Percentiles rank a stretch among this genome's conserved stretches.
Conservation (phyloP, 2,113 vertebrate species). For the Vulpes lagopus region DNA sequence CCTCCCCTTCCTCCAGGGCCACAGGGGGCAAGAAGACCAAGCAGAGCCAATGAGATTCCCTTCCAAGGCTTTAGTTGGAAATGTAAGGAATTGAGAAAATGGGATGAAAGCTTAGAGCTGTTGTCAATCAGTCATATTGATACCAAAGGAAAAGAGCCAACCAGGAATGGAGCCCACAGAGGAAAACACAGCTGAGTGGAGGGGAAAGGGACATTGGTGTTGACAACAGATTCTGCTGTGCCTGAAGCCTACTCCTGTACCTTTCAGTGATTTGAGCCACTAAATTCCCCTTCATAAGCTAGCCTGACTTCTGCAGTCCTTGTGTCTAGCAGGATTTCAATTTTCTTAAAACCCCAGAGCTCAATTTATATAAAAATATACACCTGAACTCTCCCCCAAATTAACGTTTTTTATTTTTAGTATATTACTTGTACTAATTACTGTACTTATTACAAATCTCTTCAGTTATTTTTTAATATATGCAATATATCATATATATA, state of each 20-base stretch:
- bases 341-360: background rate
- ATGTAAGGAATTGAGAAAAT: background rate
- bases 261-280: background rate
- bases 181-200: background rate
- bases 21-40: background rate
- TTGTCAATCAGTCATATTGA: background rate
- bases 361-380: background rate
- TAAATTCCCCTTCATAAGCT: background rate
- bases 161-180: background rate
- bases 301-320: background rate
- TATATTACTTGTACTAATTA: conserved; percentile 21
- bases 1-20: background rate
- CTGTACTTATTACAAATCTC: background rate
- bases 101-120: background rate
- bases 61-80: background rate
- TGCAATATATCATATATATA: background rate
- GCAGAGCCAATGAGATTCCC: background rate
- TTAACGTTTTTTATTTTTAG: background rate
- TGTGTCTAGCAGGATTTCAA: background rate
- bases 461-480: background rate
- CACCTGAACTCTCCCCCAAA: background rate
- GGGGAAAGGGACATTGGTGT: background rate
- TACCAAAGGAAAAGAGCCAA: background rate
- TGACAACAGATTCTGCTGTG: background rate
- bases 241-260: background rate